Base-by-base conservation (phyloP, 2,113 vertebrate species). In the Peromyscus californicus region DNA sequence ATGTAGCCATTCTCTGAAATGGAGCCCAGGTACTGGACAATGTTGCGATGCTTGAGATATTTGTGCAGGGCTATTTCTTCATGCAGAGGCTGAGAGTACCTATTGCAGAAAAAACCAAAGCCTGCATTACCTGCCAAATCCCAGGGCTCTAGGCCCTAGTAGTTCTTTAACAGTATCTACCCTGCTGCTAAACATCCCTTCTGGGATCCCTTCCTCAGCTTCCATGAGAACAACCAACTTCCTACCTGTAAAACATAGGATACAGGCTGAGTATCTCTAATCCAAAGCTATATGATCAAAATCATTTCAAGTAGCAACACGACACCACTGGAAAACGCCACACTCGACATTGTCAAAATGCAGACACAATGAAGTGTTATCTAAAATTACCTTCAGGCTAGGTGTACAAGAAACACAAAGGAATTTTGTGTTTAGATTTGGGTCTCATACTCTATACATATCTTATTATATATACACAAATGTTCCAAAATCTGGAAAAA, bases 1-100 rank as follows among this genome's bases (percentile, higher is more conserved):
- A 99, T 98, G 95, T 98, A 99, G 39, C 99, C 99, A 29, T 98
- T 85, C 98, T 99, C 98, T 1, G 99, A 99, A 88, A 99, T 91
- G 19, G 99, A 99, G 95, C 99, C 99, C 89, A 99, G 98, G 96
- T 99, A 99, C 72, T 99, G 99, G 51, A 99, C 99, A 29, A 99
- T 98, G 67, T 99, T 99, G 54, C 98, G 98, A 96, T 99, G 99
- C 83, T 99, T 99, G 95, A 99, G 98, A 97, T 99, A 98, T 93
- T 99, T 99, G 96, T 99, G 98, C n/a, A 99, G 96, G 24, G 98
- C 98, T 89, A 99, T 99, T 95, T 99, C 99, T 97, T 99, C 99
- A 12, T 99, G 99, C 80, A 99, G 98, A 78, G 99, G 98, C 93
- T 99, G 99, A 39, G 99, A 99, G 95, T 98, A 98, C 48, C 99